phyloP scores from a whole-genome alignment of 2,113 vertebrate species.

The Bubo blakistoni region DNA sequence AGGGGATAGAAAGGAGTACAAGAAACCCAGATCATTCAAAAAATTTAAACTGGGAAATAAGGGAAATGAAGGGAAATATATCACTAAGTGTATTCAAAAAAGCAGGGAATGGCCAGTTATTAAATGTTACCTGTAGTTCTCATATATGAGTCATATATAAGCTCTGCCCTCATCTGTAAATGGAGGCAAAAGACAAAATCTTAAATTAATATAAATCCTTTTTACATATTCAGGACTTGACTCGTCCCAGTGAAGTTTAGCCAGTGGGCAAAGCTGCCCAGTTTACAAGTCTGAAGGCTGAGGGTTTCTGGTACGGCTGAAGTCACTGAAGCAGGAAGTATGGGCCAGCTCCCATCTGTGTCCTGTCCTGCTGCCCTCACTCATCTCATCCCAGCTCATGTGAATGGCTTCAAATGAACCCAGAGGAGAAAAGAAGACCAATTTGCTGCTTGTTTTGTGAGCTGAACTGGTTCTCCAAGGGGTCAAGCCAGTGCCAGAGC shows the following conservation, averaged over 20 bases:
- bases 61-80: not conserved
- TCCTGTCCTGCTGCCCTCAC: fast-evolving
- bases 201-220: not conserved
- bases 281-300: not conserved
- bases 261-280: not conserved
- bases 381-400: not conserved
- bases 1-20: not conserved
- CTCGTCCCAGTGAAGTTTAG: not conserved
- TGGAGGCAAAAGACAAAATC: not conserved
- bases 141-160: not conserved
- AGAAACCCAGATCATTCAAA: not conserved
- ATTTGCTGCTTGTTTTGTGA: not conserved
- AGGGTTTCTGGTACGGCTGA: not conserved
- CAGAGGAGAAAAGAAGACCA: not conserved
- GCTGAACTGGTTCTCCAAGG: not conserved
- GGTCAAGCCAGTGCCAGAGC: not conserved
- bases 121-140: not conserved
- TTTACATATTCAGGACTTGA: not conserved
- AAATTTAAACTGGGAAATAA: not conserved
- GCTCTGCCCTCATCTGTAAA: not conserved
- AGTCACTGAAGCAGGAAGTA: not conserved
- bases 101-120: not conserved
- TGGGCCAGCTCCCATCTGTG: not conserved
- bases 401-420: not conserved
- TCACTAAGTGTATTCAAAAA: not conserved